Percentiles rank a stretch among this genome's conserved stretches.
Conservation (phyloP, 53 echinoderm and acorn worm species). For the Hippasteria phrygiana region DNA sequence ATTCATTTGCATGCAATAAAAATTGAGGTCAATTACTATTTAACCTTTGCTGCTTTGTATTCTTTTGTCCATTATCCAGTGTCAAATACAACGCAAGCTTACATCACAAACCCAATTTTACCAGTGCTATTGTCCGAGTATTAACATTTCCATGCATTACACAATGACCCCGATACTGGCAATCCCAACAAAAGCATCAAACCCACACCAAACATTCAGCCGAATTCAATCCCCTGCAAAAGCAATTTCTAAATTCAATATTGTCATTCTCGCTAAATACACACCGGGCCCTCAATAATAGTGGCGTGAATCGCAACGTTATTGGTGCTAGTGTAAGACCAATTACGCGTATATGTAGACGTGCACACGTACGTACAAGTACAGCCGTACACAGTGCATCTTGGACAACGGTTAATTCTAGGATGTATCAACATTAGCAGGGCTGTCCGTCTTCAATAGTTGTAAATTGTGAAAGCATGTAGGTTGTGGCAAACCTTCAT, state of each 20-base stretch:
- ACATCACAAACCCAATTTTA: not conserved
- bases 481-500: no score
- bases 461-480: no score
- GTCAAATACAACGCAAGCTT: no score
- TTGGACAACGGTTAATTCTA: not conserved
- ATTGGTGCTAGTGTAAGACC: not conserved
- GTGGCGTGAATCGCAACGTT: slow-evolving; percentile 6
- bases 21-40: no score
- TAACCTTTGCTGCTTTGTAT: no score
- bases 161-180: not conserved
- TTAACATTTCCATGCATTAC: not conserved
- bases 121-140: not conserved
- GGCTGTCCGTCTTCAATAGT: no score
- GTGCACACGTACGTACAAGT: not conserved
- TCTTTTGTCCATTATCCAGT: no score
- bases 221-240: slow-evolving; percentile 31
- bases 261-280: slow-evolving; percentile 37
- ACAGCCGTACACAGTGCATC: not conserved
- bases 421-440: no score
- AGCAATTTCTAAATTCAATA: slow-evolving; percentile 60
- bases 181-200: slow-evolving; percentile 32
- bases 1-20: no score
- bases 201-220: slow-evolving; percentile 38
- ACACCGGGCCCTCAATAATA: slow-evolving; percentile 14
- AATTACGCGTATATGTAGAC: slow-evolving; percentile 18